Conservation (phyloP, 1,140 invertebrate genomes). For the Metaphire vulgaris region DNA sequence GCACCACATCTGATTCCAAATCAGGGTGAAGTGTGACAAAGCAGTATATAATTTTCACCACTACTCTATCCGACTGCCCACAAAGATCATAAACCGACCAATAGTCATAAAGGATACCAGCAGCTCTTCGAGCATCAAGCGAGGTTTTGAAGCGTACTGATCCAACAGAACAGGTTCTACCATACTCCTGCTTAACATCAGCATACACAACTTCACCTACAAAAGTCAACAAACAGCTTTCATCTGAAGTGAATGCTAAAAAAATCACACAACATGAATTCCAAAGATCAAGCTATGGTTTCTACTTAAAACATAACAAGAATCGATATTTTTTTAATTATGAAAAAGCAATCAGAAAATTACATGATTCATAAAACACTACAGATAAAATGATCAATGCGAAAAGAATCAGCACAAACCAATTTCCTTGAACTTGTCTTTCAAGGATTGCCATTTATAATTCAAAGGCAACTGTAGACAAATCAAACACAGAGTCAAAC, state of each 20-base stretch:
- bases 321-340: too few species aligned
- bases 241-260: too few species aligned
- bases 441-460: constrained; percentile 84
- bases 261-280: too few species aligned
- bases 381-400: too few species aligned
- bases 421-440: constrained; percentile 88
- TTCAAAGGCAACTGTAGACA: constrained; percentile 78
- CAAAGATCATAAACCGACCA: background rate
- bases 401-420: constrained; percentile 59
- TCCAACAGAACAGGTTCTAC: constrained; percentile 67
- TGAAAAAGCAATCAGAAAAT: too few species aligned
- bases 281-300: too few species aligned
- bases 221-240: too few species aligned
- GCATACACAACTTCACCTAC: constrained; percentile 73
- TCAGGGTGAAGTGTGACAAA: background rate
- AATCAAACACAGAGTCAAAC: too few species aligned
- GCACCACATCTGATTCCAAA: background rate
- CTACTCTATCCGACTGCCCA: too few species aligned
- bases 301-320: too few species aligned
- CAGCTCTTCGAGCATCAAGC: constrained; percentile 79
- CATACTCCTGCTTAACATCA: constrained; percentile 67
- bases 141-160: constrained; percentile 75
- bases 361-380: too few species aligned
- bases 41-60: too few species aligned
- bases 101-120: constrained; percentile 55